These are phyloP conservation scores for Himalopsyche anomala DNA, from an alignment of 2,888 invertebrate genomes.

Conservation along the genomic window DNA sequence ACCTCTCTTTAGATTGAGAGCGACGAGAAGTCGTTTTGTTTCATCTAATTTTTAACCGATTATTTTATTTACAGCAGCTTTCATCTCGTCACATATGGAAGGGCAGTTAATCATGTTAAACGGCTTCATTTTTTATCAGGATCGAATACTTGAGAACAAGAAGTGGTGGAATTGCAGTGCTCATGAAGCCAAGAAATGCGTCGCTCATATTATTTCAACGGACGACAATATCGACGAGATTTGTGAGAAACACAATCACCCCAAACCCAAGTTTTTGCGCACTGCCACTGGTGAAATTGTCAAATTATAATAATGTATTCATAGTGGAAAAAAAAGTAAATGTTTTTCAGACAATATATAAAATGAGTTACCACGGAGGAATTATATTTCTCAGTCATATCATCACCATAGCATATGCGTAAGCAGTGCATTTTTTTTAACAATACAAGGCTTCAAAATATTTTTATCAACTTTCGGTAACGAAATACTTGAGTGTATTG, in stretches of 20 bases:
- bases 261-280: background rate
- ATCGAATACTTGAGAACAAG: background rate
- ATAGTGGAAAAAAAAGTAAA: background rate
- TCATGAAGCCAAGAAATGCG: slow-evolving; percentile 8
- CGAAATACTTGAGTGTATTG: no score
- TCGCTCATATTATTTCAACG: background rate
- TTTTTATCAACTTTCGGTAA: no score
- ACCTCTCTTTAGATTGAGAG: no score
- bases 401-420: no score
- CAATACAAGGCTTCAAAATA: no score
- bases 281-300: background rate
- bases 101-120: background rate
- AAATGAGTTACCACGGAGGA: no score
- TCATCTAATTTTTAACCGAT: background rate
- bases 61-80: background rate
- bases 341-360: no score
- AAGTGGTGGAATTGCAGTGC: slow-evolving; percentile 9
- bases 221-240: slow-evolving; percentile 10
- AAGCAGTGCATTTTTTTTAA: no score
- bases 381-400: no score
- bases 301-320: background rate
- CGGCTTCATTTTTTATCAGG: slow-evolving; percentile 9
- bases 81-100: background rate
- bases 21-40: no score
- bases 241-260: background rate